A percentile compares a stretch with the other conserved stretches of the same genome.
Conservation (phyloP, 2,113 vertebrate species). For the Leptodactylus fuscus region DNA sequence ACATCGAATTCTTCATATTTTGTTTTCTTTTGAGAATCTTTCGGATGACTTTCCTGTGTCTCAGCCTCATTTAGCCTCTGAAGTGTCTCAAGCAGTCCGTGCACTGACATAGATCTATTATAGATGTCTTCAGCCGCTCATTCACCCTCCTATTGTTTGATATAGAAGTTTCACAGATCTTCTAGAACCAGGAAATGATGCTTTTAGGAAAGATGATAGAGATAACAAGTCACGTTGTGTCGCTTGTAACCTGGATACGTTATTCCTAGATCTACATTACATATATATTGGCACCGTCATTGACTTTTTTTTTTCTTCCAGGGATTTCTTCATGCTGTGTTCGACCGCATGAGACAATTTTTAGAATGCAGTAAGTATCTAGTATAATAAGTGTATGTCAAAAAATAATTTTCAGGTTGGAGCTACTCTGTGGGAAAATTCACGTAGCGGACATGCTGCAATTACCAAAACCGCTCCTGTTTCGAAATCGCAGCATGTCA, state of each 20-base stretch:
- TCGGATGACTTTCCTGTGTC: not conserved
- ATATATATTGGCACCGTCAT: not conserved
- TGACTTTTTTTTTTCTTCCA: slow-evolving; percentile 66
- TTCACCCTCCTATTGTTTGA: not conserved
- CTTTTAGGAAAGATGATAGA: slow-evolving; percentile 12
- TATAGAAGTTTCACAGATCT: not conserved
- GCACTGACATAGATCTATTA: not conserved
- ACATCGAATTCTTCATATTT: not conserved
- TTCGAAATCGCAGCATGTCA: too few species aligned
- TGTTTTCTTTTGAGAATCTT: not conserved
- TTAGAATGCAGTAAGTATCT: slow-evolving; percentile 92
- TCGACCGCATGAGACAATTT: slow-evolving; percentile 93
- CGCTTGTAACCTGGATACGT: not conserved
- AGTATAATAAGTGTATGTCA: not conserved
- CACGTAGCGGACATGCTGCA: too few species aligned
- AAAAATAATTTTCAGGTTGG: too few species aligned
- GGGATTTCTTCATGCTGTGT: slow-evolving; percentile 91
- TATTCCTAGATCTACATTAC: not conserved
- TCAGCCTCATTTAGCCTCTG: not conserved
- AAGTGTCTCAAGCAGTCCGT: not conserved
- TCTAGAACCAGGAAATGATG: not conserved
- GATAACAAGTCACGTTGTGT: slow-evolving; percentile 23
- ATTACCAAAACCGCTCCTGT: too few species aligned
- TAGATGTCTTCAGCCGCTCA: slow-evolving; percentile 15
- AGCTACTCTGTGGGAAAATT: too few species aligned